Evolutionary conservation across 53 echinoderm and acorn worm species (phyloP), one percentile per base, ranked within the genome.

Genomic region (Luidia sarsii): DNA sequence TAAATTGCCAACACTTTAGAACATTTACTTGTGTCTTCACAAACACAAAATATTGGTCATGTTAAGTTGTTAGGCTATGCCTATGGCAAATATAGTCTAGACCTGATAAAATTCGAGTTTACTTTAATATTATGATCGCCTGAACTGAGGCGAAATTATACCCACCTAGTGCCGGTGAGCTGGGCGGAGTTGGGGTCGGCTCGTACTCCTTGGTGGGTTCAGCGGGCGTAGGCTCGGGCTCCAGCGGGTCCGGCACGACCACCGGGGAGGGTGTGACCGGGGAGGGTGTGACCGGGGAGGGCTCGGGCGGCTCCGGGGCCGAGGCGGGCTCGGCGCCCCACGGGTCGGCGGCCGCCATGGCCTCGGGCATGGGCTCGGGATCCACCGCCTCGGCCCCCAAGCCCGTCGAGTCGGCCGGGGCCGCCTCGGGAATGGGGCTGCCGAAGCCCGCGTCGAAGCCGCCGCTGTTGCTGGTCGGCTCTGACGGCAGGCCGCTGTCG

Each of bases 401-500:
- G 24, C 38, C 30, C 65, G 72, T 84, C 25, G 68, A 55, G 18
- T 60, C 36, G 32, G 48, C 71, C 20, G 77, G 65, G 27, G 22
- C 65, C n/a, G 74, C 77, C 57, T 64, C 77, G 21, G 85, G 85
- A 23, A 86, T 68, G 28, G 86, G 86, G 48, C 65, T 65, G 13
- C 77, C 57, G 39, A 79, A 75, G 15, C 67, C 67, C 13, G n/a
- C 79, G 63, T 80, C 86, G 50, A 79, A 86, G 65, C 84, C 84
- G 41, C 71, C 30, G 48, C 46, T 56, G 15, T 39, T 15, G 55
- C 56, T 9, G 31, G 45, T 61, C 6, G 41, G 41, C 11, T 41
- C 41, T 41, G 41, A 41, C 60, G 59, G 23, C 13, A 43, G 59
- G 39, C 60, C 60, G 43, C 60, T 77, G 77, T 77, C 77, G 4